Conservation (phyloP, 2,113 vertebrate species). For the Ptyas mucosa region DNA sequence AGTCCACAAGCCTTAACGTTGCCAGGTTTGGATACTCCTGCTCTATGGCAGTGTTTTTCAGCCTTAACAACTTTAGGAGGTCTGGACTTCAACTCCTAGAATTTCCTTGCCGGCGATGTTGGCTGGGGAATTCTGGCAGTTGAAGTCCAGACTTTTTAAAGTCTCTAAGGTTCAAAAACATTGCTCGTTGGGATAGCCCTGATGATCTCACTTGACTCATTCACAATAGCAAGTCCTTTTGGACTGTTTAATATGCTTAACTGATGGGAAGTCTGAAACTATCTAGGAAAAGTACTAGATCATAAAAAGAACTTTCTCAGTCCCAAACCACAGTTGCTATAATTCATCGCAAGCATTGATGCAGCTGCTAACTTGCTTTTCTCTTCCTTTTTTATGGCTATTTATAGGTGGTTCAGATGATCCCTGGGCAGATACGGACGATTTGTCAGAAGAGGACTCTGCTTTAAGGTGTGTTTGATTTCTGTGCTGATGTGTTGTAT, state of each 20-base stretch:
- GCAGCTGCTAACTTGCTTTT: not conserved
- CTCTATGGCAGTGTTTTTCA: not conserved
- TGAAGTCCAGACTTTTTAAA: not conserved
- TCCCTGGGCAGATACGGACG: constrained; percentile 83
- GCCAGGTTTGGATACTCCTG: not conserved
- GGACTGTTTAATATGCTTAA: not conserved
- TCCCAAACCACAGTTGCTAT: not conserved
- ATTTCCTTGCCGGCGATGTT: not conserved
- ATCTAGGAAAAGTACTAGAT: not conserved
- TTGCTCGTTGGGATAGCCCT: too few relatives aligned
- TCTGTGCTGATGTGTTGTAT: not conserved
- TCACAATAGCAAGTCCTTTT: not conserved
- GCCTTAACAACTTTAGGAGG: not conserved
- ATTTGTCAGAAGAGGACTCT: constrained; percentile 85
- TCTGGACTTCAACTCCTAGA: not conserved
- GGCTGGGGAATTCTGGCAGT: not conserved
- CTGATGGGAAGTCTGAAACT: not conserved
- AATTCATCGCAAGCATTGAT: not conserved
- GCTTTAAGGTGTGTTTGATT: constrained; percentile 77
- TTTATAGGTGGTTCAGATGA: constrained; percentile 87
- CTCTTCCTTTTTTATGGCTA: not conserved
- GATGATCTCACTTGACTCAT: not conserved
- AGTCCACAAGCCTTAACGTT: not conserved
- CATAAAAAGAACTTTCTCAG: not conserved
- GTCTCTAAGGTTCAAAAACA: not conserved